Evolutionary conservation across 2,113 vertebrate genomes (phyloP).

Genomic region (Pomatorhinus ruficollis): DNA sequence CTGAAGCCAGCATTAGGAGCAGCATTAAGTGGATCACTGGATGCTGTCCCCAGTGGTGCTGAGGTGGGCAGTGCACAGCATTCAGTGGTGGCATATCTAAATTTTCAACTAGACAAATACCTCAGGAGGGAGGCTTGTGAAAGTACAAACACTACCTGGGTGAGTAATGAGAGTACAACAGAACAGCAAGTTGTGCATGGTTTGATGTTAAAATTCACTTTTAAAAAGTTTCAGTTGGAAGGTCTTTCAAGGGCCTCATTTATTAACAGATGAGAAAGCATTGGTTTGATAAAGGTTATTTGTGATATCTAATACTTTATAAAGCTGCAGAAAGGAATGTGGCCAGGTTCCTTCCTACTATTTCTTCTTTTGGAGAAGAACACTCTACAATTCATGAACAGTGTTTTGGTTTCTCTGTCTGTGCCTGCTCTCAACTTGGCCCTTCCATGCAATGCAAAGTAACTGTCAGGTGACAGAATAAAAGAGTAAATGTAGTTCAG

Average conservation of each 20-base stretch:
- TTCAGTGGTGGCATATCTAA: not conserved
- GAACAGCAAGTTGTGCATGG: not conserved
- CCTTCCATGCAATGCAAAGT: not conserved
- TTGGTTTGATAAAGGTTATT: not conserved
- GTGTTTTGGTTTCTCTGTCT: not conserved
- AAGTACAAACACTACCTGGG: not conserved
- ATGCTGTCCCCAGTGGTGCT: not conserved
- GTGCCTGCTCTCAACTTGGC: not conserved
- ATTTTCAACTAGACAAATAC: not conserved
- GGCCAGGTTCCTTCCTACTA: not conserved
- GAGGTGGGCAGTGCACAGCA: not conserved
- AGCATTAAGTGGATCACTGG: not conserved
- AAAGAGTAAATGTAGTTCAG: not conserved
- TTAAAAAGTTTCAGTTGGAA: not conserved
- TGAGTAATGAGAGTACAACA: not conserved
- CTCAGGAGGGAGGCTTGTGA: not conserved
- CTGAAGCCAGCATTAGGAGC: not conserved
- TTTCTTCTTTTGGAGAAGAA: not conserved
- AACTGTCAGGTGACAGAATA: not conserved
- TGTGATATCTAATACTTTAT: not conserved
- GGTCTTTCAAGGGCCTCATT: not conserved
- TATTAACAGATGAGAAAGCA: not conserved
- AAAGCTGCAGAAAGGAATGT: not conserved
- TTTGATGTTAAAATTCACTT: not conserved
- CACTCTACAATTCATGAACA: not conserved